Conservation (phyloP, 2,113 vertebrate genomes). For the Hemichromis elongatus region DNA sequence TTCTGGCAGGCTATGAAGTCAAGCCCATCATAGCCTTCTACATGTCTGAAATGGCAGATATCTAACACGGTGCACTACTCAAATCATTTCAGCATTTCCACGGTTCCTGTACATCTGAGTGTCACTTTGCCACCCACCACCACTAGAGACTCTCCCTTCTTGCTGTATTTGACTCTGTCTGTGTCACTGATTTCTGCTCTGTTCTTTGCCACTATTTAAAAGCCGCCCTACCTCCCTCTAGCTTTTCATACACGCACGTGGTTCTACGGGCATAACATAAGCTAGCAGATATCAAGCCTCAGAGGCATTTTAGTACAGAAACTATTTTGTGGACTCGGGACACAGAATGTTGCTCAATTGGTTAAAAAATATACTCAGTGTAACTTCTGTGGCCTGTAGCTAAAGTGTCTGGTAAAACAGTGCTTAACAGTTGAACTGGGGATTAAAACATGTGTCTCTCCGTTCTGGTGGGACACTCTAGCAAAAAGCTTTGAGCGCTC, state of each 20-base stretch:
- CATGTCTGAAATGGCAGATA: background rate
- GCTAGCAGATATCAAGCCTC: background rate
- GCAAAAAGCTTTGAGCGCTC: background rate
- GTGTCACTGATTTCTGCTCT: background rate
- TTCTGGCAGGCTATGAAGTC: background rate
- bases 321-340: background rate
- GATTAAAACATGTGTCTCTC: background rate
- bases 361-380: background rate
- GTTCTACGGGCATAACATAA: background rate
- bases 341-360: background rate
- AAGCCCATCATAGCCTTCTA: background rate
- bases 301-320: background rate
- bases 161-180: background rate
- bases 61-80: background rate
- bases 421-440: background rate
- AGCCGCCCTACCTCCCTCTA: rapidly evolving
- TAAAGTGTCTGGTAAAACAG: background rate
- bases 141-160: background rate
- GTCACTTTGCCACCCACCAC: background rate
- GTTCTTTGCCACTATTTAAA: background rate
- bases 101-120: rapidly evolving
- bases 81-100: background rate
- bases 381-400: background rate
- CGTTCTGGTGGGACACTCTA: background rate
- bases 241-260: background rate